These are phyloP conservation scores for Microtus richardsoni DNA, from an alignment of 2,113 vertebrate species.

Conservation along the genomic window DNA sequence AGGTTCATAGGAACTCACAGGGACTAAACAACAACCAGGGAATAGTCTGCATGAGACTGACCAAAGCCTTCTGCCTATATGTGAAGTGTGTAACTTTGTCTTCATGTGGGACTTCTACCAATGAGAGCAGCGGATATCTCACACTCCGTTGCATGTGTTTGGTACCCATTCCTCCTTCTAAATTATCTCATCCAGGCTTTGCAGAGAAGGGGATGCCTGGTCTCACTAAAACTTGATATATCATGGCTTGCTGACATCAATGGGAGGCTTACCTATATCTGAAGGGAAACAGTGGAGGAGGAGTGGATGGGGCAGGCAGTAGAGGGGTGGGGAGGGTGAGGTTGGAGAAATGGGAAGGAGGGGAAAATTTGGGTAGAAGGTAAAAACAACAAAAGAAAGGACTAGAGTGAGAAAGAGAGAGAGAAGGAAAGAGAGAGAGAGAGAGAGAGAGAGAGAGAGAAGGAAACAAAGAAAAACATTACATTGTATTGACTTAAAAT, in stretches of 20 bases:
- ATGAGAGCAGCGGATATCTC: background rate
- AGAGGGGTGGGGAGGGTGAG: rapidly evolving
- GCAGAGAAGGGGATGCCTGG: background rate
- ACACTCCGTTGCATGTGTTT: background rate
- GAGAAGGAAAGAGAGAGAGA: no score
- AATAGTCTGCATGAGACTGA: background rate
- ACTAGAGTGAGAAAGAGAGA: background rate
- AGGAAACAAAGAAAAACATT: background rate
- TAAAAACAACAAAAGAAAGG: background rate
- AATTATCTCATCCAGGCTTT: background rate
- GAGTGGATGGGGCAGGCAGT: background rate
- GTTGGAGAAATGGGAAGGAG: background rate
- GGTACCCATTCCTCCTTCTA: background rate
- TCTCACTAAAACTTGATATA: background rate
- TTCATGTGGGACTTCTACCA: background rate
- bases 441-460: background rate
- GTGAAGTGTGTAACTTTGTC: background rate
- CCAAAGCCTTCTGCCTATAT: background rate
- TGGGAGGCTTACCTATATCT: background rate
- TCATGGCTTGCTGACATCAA: background rate
- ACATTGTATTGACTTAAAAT: background rate
- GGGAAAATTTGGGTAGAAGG: background rate
- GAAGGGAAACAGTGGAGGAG: background rate
- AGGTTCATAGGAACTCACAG: background rate
- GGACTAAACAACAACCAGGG: background rate